Evolutionary conservation across 2,113 vertebrate genomes (phyloP), one percentile per base, ranked within the genome.

Genomic region (Maccullochella peelii): DNA sequence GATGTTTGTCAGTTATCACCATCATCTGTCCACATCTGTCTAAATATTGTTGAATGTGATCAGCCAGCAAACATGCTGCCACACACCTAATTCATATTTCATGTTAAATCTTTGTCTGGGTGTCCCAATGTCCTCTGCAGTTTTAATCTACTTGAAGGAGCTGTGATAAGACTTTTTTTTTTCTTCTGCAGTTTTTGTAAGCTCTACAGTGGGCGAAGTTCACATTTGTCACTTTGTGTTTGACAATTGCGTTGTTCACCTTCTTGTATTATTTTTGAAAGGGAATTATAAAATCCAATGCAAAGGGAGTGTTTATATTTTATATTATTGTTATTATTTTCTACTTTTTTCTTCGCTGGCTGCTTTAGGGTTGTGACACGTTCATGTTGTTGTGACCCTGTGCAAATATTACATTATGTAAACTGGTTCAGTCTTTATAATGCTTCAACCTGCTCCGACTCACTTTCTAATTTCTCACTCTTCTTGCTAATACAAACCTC

Each of bases 81-180:
- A n/a, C 66, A 30, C 79, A 18, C 42, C 67, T 57, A 42, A 79
- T 66, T 66, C 86, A 57, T n/a, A 25, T 79, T 84, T 67, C 50
- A 73, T 61, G 67, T 82, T 50, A 8, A 63, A 55, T 79, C 58
- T 84, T 76, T 65, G 21, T 66, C 58, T 49, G 7, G 38, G 42
- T 73, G 70, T 77, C 77, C 79, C 68, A 40, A 54, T 49, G n/a
- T 86, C 63, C 61, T 89, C 88, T 84, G 86, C 92, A 90, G 93
- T 93, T 94, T 91, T 33, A 80, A 90, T 89, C 88, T 95, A 95
- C 94, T 95, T 95, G 94, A 94, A 95, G 88, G 92, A 93, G 88
- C 87, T 91, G 80, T 90, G 83, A 86, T 79, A 66, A 61, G 85
- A 44, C 82, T 77, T 80, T 79, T 33, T 76, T 67, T 79, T 77